A percentile compares a stretch with the other conserved stretches of the same genome.
Evolutionary conservation across 2,888 invertebrate genomes (phyloP).

Genomic region (Ferdinandea cuprea): DNA sequence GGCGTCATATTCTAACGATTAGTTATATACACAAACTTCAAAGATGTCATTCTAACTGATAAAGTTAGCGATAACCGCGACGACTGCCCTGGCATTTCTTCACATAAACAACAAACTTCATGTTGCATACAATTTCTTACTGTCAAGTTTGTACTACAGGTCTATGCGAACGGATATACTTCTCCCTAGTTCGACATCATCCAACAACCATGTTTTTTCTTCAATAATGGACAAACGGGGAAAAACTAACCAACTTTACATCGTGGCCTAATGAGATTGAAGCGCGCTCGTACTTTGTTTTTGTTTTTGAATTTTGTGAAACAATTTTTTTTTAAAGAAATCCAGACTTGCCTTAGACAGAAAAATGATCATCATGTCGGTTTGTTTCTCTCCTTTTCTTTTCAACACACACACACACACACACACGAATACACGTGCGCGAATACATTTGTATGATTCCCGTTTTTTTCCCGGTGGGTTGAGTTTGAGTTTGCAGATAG

Average conservation of each 20-base stretch:
- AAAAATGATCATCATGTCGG: slow-evolving; percentile 52
- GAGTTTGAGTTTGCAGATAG: background rate
- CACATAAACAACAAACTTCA: background rate
- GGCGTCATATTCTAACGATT: no score
- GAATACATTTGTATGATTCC: background rate
- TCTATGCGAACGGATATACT: slow-evolving; percentile 26
- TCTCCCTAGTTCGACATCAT: slow-evolving; percentile 3
- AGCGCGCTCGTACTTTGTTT: slow-evolving; percentile 61
- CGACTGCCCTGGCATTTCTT: no score
- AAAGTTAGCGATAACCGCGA: no score
- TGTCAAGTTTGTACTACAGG: slow-evolving; percentile 54
- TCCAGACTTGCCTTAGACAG: slow-evolving; percentile 71
- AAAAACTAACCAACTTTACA: slow-evolving; percentile 36
- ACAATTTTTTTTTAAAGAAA: slow-evolving; percentile 58
- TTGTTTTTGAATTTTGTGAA: slow-evolving; percentile 17
- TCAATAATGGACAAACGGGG: slow-evolving; percentile 15
- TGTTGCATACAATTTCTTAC: slow-evolving; percentile 33
- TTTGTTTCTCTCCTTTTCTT: slow-evolving; percentile 18
- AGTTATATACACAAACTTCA: no score
- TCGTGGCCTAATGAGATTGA: slow-evolving; percentile 65
- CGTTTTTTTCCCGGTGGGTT: background rate
- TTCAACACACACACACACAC: background rate
- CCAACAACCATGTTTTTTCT: slow-evolving; percentile 22
- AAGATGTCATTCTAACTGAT: no score
- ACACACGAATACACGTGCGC: background rate